phyloP scores from a whole-genome alignment of 2,797 vertebrate genomes.

The Artibeus jamaicensis region DNA sequence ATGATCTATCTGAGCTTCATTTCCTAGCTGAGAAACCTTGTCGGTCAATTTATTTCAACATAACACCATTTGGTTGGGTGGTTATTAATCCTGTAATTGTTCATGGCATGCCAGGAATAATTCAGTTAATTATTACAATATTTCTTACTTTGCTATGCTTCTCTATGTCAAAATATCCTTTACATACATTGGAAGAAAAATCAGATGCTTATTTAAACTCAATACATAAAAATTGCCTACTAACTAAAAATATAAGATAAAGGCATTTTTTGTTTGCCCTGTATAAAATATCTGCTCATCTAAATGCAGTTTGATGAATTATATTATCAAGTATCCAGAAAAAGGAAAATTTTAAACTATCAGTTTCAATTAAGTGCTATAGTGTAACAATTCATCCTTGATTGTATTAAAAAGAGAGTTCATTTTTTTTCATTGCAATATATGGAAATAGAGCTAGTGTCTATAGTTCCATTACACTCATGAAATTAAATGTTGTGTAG shows the following conservation, averaged over 20 bases:
- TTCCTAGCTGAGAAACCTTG: conserved; percentile 85
- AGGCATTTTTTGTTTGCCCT: conserved; percentile 22
- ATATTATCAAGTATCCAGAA: conserved; percentile 49
- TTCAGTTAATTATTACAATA: conserved; percentile 87
- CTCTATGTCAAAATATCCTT: conserved; percentile 78
- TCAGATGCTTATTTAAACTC: conserved; percentile 71
- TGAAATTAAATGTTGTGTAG: conserved; percentile 66
- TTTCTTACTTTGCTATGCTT: conserved; percentile 83
- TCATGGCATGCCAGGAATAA: conserved; percentile 85
- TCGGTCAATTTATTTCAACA: conserved; percentile 86
- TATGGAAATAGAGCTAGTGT: conserved; percentile 51
- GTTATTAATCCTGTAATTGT: conserved; percentile 87
- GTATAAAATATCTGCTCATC: conserved; percentile 38
- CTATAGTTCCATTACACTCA: conserved; percentile 45
- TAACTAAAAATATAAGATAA: conserved; percentile 67
- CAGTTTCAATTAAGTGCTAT: conserved; percentile 75
- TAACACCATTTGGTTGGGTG: conserved; percentile 81
- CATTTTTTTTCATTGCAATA: conserved; percentile 32
- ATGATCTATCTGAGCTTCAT: conserved; percentile 84
- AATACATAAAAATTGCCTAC: conserved; percentile 76
- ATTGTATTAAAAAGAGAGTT: conserved; percentile 62
- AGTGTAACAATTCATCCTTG: conserved; percentile 47
- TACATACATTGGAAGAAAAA: conserved; percentile 70
- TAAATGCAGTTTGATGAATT: conserved; percentile 71
- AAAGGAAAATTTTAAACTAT: conserved; percentile 57